Base-by-base conservation (phyloP, 64 coral and sea anemone species). In the Pocillopora verrucosa region DNA sequence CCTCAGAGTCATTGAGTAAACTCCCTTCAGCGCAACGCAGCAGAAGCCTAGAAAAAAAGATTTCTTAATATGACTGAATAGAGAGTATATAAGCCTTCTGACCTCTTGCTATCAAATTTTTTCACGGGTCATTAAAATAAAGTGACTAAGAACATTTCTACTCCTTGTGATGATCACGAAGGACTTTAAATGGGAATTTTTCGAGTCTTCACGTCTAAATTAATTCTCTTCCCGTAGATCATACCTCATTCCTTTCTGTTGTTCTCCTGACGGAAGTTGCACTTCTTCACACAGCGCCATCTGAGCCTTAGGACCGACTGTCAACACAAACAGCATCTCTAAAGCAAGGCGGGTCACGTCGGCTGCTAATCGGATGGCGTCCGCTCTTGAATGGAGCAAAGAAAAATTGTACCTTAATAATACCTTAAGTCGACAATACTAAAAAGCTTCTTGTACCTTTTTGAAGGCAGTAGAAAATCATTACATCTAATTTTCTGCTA, bases 1-100 rank as follows among this genome's bases (percentile, higher is more conserved):
- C 76, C 22, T 95, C 97, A 19, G 90, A 89, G 79, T 99, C 97
- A 24, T 78, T 78, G 17, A 95, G 89, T 20, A 99, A 83, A 74
- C 95, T 91, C 34, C 97, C 97, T 69, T 99, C 97, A 11, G 97
- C 97, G 13, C 93, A 94, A 11, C 94, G 94, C 14, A 99, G 74
- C 2, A 99, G 77, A 56, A 99, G 85, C 63, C 97, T 99, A 25
- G 9, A 67, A 74, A 13, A 56, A 81, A 73, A 10, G 36, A 51
- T 45, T 45, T 2, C 6, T 45, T 6, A 45, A 45, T 2, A 45
- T 45, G 6, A 45, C 41, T 45, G 2, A 6, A 45, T 45, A 45
- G 41, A 45, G 6, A 2, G 41, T 45, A 45, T 45, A 45, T 3
- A 45, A 45, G 6, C 2, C 41, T 45, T 45, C 41, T 45, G 41